Percentiles rank a stretch among this genome's conserved stretches.
phyloP scores from a whole-genome alignment of 2,113 vertebrate genomes.

The Megaleporinus macrocephalus region DNA sequence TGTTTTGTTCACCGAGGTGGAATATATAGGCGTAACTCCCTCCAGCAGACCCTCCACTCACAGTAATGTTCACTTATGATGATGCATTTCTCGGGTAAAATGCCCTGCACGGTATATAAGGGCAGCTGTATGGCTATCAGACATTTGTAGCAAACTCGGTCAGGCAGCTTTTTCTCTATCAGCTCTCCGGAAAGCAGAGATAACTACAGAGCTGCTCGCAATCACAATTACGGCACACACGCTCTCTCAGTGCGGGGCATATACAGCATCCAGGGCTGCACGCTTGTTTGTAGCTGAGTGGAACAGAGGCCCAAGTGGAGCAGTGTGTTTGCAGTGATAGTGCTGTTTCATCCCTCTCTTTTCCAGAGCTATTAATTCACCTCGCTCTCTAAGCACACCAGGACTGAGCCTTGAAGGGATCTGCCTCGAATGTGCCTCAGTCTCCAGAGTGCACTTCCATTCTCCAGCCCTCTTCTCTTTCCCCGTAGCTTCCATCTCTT shows the following conservation, averaged over 20 bases:
- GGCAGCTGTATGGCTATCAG: neutral
- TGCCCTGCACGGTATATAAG: neutral
- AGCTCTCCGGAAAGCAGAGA: neutral
- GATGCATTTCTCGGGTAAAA: neutral
- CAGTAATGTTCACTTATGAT: neutral
- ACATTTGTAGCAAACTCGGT: neutral
- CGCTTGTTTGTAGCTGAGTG: slow-evolving; percentile 28
- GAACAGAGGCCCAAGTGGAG: slow-evolving; percentile 43
- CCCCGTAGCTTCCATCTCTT: slow-evolving; percentile 46
- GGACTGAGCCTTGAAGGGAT: slow-evolving; percentile 26
- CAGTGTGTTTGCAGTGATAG: slow-evolving; percentile 43
- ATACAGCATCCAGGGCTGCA: neutral
- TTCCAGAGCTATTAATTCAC: slow-evolving; percentile 51
- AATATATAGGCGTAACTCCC: neutral
- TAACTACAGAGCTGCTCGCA: neutral
- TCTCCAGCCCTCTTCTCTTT: slow-evolving; percentile 8
- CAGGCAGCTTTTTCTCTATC: neutral
- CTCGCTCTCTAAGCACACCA: slow-evolving; percentile 52
- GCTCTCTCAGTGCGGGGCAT: neutral
- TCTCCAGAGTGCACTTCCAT: slow-evolving; percentile 46
- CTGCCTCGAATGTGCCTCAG: slow-evolving; percentile 48
- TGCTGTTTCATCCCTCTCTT: slow-evolving; percentile 52
- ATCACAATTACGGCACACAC: neutral
- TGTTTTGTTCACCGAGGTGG: neutral
- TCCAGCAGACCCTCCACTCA: neutral